Base-by-base conservation (phyloP, 2,797 vertebrate genomes). In the Cottoperca gobio region DNA sequence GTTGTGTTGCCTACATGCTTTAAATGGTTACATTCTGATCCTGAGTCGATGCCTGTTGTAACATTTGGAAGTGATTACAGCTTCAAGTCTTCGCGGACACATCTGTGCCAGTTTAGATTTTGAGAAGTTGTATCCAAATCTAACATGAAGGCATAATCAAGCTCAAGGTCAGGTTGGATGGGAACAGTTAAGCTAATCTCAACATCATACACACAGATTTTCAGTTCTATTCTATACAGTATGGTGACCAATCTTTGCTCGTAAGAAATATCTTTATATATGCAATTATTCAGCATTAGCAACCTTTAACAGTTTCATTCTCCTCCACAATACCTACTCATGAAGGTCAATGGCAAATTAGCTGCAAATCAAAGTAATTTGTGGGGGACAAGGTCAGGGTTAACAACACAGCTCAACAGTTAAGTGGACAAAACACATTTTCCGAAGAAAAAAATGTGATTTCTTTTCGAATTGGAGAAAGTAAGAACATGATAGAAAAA, bases 21-120 rank as follows among this genome's bases (percentile, higher is more conserved):
- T 46, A 42, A 55, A 49, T 70, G 12, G 21, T 49, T 70, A 49
- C 43, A 59, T 68, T 70, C 21, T 79, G 72, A 72, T 73, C 6
- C n/a, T 14, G 53, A 69, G 33, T 61, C 65, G 58, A 48, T 82
- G 73, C 50, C 67, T 69, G 28, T 17, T 60, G 39, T 43, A 75
- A 80, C 57, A 81, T 76, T 79, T 69, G 67, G 71, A 59, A 78
- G 49, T 39, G 64, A 82, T 86, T 77, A 73, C 23, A 65, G 68
- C 40, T 48, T 61, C 37, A 12, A 57, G 24, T 61, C 49, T 10
- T 81, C 73, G 66, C 3, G 2, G 48, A 74, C 24, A 76, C 74
- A 79, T 84, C 57, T 73, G 59, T 69, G 66, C 62, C 43, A 49
- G 58, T 72, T 85, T 66, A 73, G 45, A 59, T 45, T 70, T 64